Base-by-base conservation (phyloP, 2,113 vertebrate species). In the Hippocampus mohnikei region DNA sequence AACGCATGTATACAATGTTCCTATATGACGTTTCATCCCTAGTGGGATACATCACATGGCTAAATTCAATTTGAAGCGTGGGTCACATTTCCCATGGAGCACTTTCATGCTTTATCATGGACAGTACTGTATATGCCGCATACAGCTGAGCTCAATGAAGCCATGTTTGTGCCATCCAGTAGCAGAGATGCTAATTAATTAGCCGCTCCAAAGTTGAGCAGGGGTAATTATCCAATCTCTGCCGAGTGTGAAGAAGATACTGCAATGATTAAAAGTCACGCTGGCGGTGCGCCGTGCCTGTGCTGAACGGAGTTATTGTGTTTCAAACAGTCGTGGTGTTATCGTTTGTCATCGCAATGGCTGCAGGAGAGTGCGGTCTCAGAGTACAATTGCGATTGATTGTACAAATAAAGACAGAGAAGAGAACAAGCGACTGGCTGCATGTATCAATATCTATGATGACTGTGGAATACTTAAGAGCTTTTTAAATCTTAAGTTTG, bases 141-240 rank as follows among this genome's bases (percentile, higher is more conserved):
- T 18, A 53, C 42, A 67, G 29, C 59, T 46, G 29, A 69, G 52
- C 50, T 66, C 65, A 71, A 2, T 66, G 23, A 72, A 69, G 66
- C 42, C 21, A 76, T 27, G 60, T 69, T 53, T 72, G 46, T 62
- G 69, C 37, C 27, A 42, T 12, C 40, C 53, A 66, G 67, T 41
- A 58, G 58, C 55, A 11, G 3, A 46, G 53, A 64, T 64, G 72
- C 77, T 75, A 85, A 80, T 85, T 75, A 87, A 90, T 84, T 80
- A 86, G 11, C 75, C 66, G 56, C 61, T 79, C 71, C 69, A 42
- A 66, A 48, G 63, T 44, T 70, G 75, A 69, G 27, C 62, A 66
- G 53, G 27, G 12, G 48, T 41, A 76, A 79, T 84, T 72, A 79
- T 69, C 69, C 64, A 59, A 58, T 75, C 59, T 73, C 70, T 70